phyloP scores from a whole-genome alignment of 2,888 invertebrate genomes.

The Bugulina stolonifera region DNA sequence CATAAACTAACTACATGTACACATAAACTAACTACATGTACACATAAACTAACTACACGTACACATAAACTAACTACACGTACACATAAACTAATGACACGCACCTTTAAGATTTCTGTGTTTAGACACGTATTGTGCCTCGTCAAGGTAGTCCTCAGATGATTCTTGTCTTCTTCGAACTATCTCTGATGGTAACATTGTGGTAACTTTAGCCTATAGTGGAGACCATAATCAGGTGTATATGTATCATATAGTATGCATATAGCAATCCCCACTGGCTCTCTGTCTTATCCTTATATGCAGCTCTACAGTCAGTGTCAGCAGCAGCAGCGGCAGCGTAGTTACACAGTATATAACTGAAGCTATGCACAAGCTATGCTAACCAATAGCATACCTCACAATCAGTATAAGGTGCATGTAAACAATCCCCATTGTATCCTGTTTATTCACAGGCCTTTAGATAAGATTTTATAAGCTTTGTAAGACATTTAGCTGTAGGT shows the following conservation, averaged over 20 bases:
- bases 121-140: constrained; percentile 1
- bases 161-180: neutral
- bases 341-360: neutral
- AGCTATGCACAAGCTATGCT: neutral
- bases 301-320: neutral
- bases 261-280: too few species aligned
- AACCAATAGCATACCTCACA: neutral
- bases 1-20: too few species aligned
- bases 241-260: neutral
- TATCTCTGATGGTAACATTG: neutral
- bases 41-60: neutral
- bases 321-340: neutral
- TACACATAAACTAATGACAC: neutral
- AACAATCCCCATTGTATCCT: constrained; percentile 15
- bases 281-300: too few species aligned
- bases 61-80: neutral
- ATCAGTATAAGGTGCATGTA: constrained; percentile 5
- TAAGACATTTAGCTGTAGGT: too few species aligned
- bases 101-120: constrained; percentile 4
- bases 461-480: neutral
- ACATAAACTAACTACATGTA: neutral
- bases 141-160: neutral
- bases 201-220: too few species aligned
- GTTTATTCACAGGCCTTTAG: neutral
- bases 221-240: too few species aligned